phyloP scores from a whole-genome alignment of 1,140 invertebrate species.

The Limonius californicus region DNA sequence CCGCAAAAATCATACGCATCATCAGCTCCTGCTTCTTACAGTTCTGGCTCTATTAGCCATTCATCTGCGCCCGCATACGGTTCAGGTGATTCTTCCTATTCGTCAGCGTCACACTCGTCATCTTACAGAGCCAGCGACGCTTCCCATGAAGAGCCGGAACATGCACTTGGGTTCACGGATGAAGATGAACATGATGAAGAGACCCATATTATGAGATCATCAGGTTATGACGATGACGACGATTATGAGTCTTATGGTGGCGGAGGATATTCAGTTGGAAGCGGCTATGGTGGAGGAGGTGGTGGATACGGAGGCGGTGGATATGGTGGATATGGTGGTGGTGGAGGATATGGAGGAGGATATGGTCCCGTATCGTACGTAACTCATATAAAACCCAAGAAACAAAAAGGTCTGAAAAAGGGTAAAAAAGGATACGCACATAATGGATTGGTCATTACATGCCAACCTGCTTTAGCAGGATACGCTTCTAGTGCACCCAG shows the following conservation, averaged over 20 bases:
- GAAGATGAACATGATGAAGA: slow-evolving; percentile 20
- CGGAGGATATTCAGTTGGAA: no score
- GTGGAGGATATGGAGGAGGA: slow-evolving; percentile 22
- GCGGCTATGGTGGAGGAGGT: not conserved
- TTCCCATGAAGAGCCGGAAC: slow-evolving; percentile 8
- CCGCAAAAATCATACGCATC: not conserved
- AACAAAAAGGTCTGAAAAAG: slow-evolving; percentile 14
- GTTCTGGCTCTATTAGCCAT: not conserved
- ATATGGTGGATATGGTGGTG: slow-evolving; percentile 19
- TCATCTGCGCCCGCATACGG: not conserved
- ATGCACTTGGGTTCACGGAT: slow-evolving; percentile 12
- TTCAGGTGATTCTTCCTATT: not conserved
- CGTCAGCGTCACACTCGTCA: slow-evolving; percentile 14
- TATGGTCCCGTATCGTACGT: slow-evolving; percentile 19
- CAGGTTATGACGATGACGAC: slow-evolving; percentile 23
- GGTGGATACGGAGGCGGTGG: slow-evolving; percentile 15
- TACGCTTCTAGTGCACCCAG: slow-evolving; percentile 31
- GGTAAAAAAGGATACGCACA: slow-evolving; percentile 27
- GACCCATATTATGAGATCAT: slow-evolving; percentile 4
- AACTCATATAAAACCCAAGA: slow-evolving; percentile 19
- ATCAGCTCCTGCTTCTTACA: slow-evolving; percentile 1
- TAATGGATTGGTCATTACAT: slow-evolving; percentile 43
- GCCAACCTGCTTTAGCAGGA: slow-evolving; percentile 43
- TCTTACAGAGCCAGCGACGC: slow-evolving; percentile 19
- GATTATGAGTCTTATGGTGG: slow-evolving; percentile 4